These are phyloP conservation scores for Mantis religiosa DNA, from an alignment of 2,888 invertebrate genomes.

Conservation along the genomic window DNA sequence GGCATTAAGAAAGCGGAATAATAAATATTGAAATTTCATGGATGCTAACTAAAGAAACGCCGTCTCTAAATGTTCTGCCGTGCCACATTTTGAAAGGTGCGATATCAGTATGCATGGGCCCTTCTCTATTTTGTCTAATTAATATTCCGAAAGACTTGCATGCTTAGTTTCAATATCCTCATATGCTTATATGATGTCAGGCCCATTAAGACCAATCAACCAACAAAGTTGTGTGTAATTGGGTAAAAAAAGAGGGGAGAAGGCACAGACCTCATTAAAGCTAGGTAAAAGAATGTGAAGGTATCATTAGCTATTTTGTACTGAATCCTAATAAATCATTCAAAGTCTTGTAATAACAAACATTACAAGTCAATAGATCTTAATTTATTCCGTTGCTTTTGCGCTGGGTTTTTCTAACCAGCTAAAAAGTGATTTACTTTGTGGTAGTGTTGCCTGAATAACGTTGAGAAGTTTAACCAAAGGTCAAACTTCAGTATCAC, in stretches of 20 bases:
- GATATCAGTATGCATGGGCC: neutral
- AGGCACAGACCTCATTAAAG: neutral
- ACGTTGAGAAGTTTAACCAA: neutral
- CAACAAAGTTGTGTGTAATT: neutral
- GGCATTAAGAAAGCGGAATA: neutral
- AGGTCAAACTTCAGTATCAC: neutral
- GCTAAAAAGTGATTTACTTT: constrained; percentile 5
- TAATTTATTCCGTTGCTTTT: constrained; percentile 21
- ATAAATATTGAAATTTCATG: neutral
- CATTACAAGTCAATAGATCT: constrained; percentile 21
- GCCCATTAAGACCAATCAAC: neutral
- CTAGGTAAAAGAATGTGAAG: neutral
- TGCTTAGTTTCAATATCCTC: neutral
- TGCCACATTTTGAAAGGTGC: neutral
- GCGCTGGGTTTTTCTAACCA: neutral
- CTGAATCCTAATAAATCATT: neutral
- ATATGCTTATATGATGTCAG: neutral
- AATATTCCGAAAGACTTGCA: neutral
- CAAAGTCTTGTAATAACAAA: constrained; percentile 14
- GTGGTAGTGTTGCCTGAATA: neutral
- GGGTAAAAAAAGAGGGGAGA: neutral
- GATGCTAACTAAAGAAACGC: neutral
- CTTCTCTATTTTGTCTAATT: neutral
- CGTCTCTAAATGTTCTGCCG: no score
- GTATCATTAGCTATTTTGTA: neutral